These are phyloP conservation scores for Schizopygopsis malacanthus DNA, from an alignment of 2,797 vertebrate species.

Conservation along the genomic window DNA sequence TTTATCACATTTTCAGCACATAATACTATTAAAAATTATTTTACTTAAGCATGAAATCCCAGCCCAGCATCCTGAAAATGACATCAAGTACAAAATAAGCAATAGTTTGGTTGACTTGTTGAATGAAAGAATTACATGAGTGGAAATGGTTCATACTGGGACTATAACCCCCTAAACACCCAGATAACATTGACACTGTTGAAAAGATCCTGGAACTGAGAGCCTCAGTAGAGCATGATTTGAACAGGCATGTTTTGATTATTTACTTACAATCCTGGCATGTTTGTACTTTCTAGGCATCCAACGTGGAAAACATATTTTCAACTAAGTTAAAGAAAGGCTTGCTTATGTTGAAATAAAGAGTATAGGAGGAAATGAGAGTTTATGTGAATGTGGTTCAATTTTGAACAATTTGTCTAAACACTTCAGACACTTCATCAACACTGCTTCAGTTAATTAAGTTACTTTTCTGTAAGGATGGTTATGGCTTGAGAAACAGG, in stretches of 20 bases:
- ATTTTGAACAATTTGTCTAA: neutral
- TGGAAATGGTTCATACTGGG: neutral
- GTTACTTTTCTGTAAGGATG: neutral
- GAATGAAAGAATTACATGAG: neutral
- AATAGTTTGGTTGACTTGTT: neutral
- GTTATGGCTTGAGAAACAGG: neutral
- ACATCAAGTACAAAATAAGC: neutral
- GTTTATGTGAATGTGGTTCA: neutral
- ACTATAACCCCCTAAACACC: neutral
- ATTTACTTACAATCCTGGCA: slow-evolving; percentile 17
- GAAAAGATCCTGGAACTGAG: neutral
- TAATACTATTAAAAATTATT: neutral
- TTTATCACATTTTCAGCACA: neutral
- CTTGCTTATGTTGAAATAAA: slow-evolving; percentile 8
- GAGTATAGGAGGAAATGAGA: neutral
- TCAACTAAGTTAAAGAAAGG: neutral
- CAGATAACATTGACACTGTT: neutral
- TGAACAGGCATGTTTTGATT: neutral
- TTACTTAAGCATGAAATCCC: neutral
- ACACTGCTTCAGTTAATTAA: neutral
- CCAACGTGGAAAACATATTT: neutral
- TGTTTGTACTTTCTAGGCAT: slow-evolving; percentile 20
- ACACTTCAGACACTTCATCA: neutral
- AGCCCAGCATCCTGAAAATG: neutral
- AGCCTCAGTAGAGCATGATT: neutral